Evolutionary conservation across 2,888 invertebrate genomes (phyloP), one percentile per base, ranked within the genome.

Genomic region (Halictus quadricinctus): DNA sequence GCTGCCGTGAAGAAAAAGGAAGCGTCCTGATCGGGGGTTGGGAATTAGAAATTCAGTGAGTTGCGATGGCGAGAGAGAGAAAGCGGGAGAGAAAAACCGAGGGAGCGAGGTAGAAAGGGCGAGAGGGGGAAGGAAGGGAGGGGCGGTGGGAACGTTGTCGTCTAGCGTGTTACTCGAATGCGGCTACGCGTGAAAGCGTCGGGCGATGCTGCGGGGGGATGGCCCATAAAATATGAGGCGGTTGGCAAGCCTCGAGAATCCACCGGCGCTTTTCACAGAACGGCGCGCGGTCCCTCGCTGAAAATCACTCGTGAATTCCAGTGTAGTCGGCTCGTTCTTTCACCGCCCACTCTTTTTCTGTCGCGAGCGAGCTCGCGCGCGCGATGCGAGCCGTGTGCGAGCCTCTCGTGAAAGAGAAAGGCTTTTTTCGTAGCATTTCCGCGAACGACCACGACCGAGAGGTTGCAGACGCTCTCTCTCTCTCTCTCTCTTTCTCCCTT

Each of bases 221-320:
- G 79, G 79, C 72, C 66, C 79, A 79, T 86, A 83, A 87, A 87
- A 86, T 87, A 87, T 86, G 86, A 81, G 83, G 36, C 83, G 83
- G 80, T 76, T 81, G 76, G 81, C 72, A 81, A 85, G 73, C 85
- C 69, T 70, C 74, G 76, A 85, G 86, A 58, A 86, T 83, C 86
- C 81, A 75, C 54, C 66, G 74, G 54, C 66, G 83, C 83, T 86
- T 87, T 86, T 81, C 84, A 86, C 85, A n/a, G 25, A 25, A 58
- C 64, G 73, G 29, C 41, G 79, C 36, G 76, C 72, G 54, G 48
- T 66, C 43, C 80, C 76, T 80, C 70, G 78, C 66, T 79, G 85
- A 88, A 83, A 88, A 88, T 84, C 86, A 84, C 86, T 88, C 88
- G 82, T 80, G 86, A 88, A 88, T 88, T 88, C 84, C 88, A 81